These are phyloP conservation scores for Sipha flava DNA, from an alignment of 1,140 invertebrate genomes.

Conservation along the genomic window DNA sequence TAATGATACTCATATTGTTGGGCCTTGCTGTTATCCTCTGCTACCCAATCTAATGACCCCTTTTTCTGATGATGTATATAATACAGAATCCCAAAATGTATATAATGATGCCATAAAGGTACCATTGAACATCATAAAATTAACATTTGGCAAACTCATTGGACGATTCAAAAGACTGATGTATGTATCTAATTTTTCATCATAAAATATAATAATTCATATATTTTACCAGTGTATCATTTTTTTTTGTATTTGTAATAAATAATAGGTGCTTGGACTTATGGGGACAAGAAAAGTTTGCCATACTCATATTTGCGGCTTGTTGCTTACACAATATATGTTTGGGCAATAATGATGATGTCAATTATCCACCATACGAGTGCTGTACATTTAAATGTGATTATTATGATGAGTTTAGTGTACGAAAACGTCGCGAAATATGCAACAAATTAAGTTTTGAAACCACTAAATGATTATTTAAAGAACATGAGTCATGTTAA, in stretches of 20 bases:
- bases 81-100: not conserved
- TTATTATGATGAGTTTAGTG: slow-evolving; percentile 4
- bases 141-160: slow-evolving; percentile 3
- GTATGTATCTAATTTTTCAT: not conserved
- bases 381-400: slow-evolving; percentile 7
- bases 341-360: not conserved
- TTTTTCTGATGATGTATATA: not conserved
- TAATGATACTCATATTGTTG: not conserved
- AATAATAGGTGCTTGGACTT: slow-evolving; percentile 12
- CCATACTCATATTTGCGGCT: slow-evolving; percentile 14
- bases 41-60: slow-evolving; percentile 17
- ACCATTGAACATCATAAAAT: not conserved
- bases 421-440: not conserved
- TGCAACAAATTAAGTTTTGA: not conserved
- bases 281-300: slow-evolving; percentile 22
- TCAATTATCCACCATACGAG: not conserved
- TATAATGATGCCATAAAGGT: not conserved
- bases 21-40: not conserved
- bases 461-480: no score
- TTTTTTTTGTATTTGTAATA: not conserved
- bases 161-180: slow-evolving; percentile 1
- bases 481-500: no score
- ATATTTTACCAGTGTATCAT: not conserved
- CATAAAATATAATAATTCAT: no score
- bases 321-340: slow-evolving; percentile 12